Conservation (phyloP, 2,888 invertebrate genomes). For the Chrysotoxum bicinctum region DNA sequence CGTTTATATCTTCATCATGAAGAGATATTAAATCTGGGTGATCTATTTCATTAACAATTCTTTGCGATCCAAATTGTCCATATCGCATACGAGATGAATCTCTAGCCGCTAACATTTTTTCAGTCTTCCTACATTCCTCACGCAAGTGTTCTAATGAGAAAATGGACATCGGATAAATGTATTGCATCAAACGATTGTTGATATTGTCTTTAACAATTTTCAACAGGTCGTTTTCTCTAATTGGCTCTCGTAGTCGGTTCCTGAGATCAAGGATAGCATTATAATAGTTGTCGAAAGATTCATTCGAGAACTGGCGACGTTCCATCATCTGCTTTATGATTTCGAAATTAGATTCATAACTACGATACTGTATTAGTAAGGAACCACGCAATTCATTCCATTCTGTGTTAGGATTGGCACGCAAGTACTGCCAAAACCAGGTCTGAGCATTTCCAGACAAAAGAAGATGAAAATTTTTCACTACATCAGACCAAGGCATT, state of each 20-base stretch:
- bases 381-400: constrained; percentile 12
- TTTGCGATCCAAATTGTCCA: not conserved
- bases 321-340: constrained; percentile 28
- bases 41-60: not conserved
- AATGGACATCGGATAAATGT: constrained; percentile 21
- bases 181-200: not conserved
- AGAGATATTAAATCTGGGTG: not conserved
- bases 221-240: not conserved
- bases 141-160: constrained; percentile 19
- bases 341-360: constrained; percentile 20
- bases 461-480: constrained; percentile 24
- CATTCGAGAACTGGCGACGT: constrained; percentile 3
- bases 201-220: constrained; percentile 17
- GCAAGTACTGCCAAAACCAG: constrained; percentile 39
- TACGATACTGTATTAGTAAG: not conserved
- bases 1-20: not conserved
- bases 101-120: not conserved
- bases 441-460: constrained; percentile 13
- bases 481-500: not conserved
- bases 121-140: constrained; percentile 9
- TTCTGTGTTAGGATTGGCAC: not conserved
- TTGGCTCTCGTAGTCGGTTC: not conserved
- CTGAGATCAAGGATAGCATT: not conserved
- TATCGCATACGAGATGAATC: not conserved
- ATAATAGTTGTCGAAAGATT: constrained; percentile 27